These are phyloP conservation scores for Coboldia fuscipes DNA, from an alignment of 1,140 invertebrate genomes.

Conservation along the genomic window DNA sequence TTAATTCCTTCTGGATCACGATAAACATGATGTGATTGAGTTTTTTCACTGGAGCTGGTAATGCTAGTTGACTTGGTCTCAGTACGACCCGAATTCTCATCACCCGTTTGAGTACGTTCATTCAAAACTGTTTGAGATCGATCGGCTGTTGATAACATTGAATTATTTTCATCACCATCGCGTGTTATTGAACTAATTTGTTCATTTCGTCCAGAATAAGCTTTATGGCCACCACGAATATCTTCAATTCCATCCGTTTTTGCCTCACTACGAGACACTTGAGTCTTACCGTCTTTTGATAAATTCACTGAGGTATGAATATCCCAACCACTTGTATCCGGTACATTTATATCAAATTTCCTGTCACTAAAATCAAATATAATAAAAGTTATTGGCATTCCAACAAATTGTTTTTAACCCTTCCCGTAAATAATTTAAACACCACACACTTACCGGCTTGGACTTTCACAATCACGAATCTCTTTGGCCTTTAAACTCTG, in stretches of 20 bases:
- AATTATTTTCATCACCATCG: conserved; percentile 37
- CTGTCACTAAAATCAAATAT: not conserved
- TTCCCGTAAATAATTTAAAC: not conserved
- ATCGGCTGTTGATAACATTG: conserved; percentile 29
- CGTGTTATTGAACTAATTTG: conserved; percentile 29
- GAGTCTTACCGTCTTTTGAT: conserved; percentile 23
- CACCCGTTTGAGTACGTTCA: conserved; percentile 31
- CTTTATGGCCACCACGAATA: conserved; percentile 31
- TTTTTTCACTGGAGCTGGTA: conserved; percentile 10
- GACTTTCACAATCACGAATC: conserved; percentile 49
- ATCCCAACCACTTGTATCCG: conserved; percentile 23
- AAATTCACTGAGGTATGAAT: conserved; percentile 21
- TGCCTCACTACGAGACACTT: conserved; percentile 14
- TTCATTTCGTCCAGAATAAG: conserved; percentile 33
- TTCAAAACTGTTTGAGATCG: conserved; percentile 30
- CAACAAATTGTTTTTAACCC: no score
- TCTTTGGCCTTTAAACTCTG: conserved; percentile 53
- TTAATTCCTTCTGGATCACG: not conserved
- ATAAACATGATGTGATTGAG: no score
- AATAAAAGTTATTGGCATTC: no score
- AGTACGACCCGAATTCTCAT: conserved; percentile 21
- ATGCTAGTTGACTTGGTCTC: conserved; percentile 18
- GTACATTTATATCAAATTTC: conserved; percentile 5
- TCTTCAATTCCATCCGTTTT: conserved; percentile 24
- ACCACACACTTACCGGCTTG: conserved; percentile 24